These are phyloP conservation scores for Pachyrhynchus sulphureomaculatus DNA, from an alignment of 1,140 invertebrate species.

Conservation along the genomic window DNA sequence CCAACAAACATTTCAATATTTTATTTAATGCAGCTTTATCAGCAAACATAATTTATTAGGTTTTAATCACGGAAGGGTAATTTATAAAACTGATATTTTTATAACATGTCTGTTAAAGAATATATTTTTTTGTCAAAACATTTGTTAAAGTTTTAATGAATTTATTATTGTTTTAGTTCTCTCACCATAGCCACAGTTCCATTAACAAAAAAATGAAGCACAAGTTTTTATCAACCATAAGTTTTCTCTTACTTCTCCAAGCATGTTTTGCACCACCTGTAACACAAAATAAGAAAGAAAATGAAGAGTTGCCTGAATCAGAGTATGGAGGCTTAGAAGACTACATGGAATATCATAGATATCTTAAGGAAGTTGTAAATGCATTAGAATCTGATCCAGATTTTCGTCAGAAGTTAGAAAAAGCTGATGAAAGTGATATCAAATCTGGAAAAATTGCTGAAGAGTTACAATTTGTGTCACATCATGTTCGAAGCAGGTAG, in stretches of 20 bases:
- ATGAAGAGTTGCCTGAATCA: constrained; percentile 27
- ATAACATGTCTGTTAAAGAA: no score
- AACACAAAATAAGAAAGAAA: constrained; percentile 38
- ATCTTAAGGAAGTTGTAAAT: constrained; percentile 83
- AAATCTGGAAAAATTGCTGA: constrained; percentile 85
- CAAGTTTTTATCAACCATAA: neutral
- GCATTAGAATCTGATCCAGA: constrained; percentile 80
- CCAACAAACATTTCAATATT: no score
- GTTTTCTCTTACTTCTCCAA: constrained; percentile 26
- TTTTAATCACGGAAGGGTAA: no score
- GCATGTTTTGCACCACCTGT: constrained; percentile 45
- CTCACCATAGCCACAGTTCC: no score
- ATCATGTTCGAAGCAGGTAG: constrained; percentile 30
- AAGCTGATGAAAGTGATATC: constrained; percentile 77
- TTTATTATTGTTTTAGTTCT: no score
- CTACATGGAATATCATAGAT: constrained; percentile 78
- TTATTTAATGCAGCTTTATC: no score
- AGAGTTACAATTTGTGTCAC: constrained; percentile 76
- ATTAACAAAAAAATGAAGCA: no score
- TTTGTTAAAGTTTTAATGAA: no score
- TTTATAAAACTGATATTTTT: no score
- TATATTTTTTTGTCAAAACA: no score
- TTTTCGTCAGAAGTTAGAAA: constrained; percentile 79
- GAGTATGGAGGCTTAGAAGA: constrained; percentile 40
- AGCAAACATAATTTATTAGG: no score